A percentile compares a stretch with the other conserved stretches of the same genome.
These are phyloP conservation scores for Peromyscus californicus DNA, from an alignment of 2,113 vertebrate genomes.

Conservation along the genomic window DNA sequence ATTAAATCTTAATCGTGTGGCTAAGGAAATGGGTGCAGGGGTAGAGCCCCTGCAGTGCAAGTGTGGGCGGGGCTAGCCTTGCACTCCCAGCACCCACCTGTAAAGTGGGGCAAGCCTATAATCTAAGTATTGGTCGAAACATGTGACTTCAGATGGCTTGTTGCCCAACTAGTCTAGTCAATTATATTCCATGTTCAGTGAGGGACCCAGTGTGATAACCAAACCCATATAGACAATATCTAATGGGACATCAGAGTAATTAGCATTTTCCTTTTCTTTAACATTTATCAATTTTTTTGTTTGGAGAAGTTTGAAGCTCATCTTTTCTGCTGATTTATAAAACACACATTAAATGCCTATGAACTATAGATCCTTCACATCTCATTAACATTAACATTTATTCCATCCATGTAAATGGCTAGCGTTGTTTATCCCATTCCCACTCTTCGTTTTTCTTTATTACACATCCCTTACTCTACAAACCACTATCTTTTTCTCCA, in stretches of 20 bases:
- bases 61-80: no score
- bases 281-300: not conserved
- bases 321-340: not conserved
- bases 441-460: not conserved
- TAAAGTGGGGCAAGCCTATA: not conserved
- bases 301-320: not conserved
- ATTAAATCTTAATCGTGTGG: constrained; percentile 13
- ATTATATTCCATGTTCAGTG: not conserved
- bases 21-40: no score
- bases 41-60: no score
- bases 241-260: not conserved
- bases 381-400: no score
- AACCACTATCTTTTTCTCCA: not conserved
- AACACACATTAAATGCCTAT: not conserved
- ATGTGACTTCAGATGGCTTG: not conserved
- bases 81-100: not conserved
- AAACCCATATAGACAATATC: not conserved
- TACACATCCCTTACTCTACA: not conserved
- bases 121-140: not conserved
- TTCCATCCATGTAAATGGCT: not conserved
- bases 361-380: rapidly evolving
- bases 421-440: not conserved
- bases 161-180: not conserved
- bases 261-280: not conserved
- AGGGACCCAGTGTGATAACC: not conserved